Percentiles rank a stretch among this genome's conserved stretches.
Evolutionary conservation across 1,140 invertebrate genomes (phyloP).

Genomic region (Caenorhabditis brenneri): DNA sequence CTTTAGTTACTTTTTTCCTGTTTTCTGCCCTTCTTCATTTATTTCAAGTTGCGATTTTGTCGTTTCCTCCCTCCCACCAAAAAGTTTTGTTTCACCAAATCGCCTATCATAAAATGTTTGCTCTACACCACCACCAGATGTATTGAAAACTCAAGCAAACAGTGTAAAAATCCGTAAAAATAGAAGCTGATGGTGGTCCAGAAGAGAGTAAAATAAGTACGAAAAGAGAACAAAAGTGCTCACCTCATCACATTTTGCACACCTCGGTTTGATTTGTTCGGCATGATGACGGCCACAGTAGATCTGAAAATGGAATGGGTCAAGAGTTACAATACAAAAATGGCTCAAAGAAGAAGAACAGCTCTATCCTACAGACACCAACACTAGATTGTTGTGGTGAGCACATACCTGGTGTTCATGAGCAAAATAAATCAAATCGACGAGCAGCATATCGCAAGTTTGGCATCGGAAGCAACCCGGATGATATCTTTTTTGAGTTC

Average conservation of each 20-base stretch:
- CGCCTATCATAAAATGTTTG: slow-evolving; percentile 38
- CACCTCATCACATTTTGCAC: slow-evolving; percentile 95
- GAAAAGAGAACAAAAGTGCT: slow-evolving; percentile 57
- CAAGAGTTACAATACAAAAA: too few relatives aligned
- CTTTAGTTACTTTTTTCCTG: not conserved
- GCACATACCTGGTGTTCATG: slow-evolving; percentile 68
- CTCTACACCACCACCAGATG: slow-evolving; percentile 16
- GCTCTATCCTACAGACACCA: too few relatives aligned
- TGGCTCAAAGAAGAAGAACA: too few relatives aligned
- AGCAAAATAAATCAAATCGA: slow-evolving; percentile 93
- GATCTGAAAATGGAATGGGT: slow-evolving; percentile 70
- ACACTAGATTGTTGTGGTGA: too few relatives aligned
- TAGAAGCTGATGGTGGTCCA: not conserved
- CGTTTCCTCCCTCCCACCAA: not conserved
- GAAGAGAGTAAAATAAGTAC: not conserved
- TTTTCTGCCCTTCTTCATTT: slow-evolving; percentile 2
- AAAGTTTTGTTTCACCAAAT: slow-evolving; percentile 15
- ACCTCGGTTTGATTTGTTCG: slow-evolving; percentile 91
- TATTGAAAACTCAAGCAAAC: slow-evolving; percentile 34
- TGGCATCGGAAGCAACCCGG: slow-evolving; percentile 90
- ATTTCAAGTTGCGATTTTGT: slow-evolving; percentile 9
- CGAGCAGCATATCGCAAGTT: slow-evolving; percentile 88
- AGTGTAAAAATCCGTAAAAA: slow-evolving; percentile 21
- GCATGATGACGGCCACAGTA: slow-evolving; percentile 96
- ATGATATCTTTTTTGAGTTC: slow-evolving; percentile 79